Conservation (phyloP, 2,113 vertebrate species). For the Cinclus mexicanus region DNA sequence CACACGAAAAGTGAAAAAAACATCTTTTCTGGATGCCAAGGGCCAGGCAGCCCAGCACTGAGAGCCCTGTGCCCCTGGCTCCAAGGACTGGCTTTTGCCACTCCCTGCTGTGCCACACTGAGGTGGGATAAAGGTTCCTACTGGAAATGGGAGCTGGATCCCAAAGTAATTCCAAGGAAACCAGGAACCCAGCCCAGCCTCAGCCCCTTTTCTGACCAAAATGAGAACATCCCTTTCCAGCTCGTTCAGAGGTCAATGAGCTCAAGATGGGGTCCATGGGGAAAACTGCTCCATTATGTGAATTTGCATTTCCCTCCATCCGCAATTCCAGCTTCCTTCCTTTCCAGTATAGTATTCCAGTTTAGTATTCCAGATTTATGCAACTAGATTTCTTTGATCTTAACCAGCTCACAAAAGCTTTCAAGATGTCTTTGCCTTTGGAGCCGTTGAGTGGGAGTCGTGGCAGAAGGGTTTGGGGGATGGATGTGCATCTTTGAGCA, state of each 20-base stretch:
- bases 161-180: not conserved
- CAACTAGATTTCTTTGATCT: constrained; percentile 29
- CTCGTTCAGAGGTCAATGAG: fast-evolving
- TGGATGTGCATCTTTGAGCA: not conserved
- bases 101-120: not conserved
- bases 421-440: not conserved
- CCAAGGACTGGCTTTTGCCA: not conserved
- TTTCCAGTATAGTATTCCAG: not conserved
- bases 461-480: not conserved
- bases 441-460: not conserved
- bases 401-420: constrained; percentile 21
- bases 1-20: not conserved
- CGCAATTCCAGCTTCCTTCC: not conserved
- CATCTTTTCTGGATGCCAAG: not conserved
- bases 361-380: constrained; percentile 12
- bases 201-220: not conserved
- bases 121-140: not conserved
- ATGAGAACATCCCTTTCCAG: not conserved
- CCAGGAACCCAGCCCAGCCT: not conserved
- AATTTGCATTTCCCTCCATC: not conserved
- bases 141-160: not conserved
- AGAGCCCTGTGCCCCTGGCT: not conserved
- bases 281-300: not conserved
- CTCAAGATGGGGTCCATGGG: not conserved
- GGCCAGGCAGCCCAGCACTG: not conserved